phyloP scores from a whole-genome alignment of 1,140 invertebrate species.

The Platyscapa corneri region DNA sequence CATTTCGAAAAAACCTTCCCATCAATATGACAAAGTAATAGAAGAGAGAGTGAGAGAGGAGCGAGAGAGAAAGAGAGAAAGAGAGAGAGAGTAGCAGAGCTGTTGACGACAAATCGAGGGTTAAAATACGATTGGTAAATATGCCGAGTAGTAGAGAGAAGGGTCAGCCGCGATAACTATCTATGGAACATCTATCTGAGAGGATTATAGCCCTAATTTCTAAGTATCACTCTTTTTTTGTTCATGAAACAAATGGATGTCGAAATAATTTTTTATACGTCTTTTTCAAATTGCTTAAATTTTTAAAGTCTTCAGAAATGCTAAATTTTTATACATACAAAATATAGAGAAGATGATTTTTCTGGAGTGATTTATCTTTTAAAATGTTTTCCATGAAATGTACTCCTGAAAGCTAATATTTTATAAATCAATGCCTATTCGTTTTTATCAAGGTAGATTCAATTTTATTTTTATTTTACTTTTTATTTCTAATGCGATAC shows the following conservation, averaged over 20 bases:
- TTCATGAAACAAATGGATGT: constrained; percentile 41
- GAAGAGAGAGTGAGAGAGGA: constrained; percentile 15
- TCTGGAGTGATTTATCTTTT: not conserved
- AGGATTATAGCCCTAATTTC: constrained; percentile 75
- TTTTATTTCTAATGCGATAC: no score
- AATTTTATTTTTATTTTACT: no score
- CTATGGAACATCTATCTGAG: constrained; percentile 55
- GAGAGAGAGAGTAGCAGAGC: constrained; percentile 46
- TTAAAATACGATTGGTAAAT: constrained; percentile 75
- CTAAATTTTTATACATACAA: constrained; percentile 35
- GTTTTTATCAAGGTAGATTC: no score
- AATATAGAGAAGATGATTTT: constrained; percentile 33
- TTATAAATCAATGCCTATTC: not conserved
- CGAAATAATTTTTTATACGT: not conserved
- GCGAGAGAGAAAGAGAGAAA: constrained; percentile 24
- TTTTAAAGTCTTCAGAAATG: constrained; percentile 31
- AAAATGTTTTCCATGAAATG: no score
- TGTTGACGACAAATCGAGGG: constrained; percentile 76
- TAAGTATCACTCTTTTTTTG: constrained; percentile 44
- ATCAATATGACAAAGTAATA: not conserved
- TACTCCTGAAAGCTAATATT: no score
- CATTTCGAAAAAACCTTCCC: constrained; percentile 12
- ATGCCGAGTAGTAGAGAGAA: constrained; percentile 54
- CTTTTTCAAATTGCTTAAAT: not conserved
- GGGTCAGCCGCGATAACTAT: constrained; percentile 58